Evolutionary conservation across 2,888 invertebrate species (phyloP), one percentile per base, ranked within the genome.

Genomic region (Rhingia rostrata): DNA sequence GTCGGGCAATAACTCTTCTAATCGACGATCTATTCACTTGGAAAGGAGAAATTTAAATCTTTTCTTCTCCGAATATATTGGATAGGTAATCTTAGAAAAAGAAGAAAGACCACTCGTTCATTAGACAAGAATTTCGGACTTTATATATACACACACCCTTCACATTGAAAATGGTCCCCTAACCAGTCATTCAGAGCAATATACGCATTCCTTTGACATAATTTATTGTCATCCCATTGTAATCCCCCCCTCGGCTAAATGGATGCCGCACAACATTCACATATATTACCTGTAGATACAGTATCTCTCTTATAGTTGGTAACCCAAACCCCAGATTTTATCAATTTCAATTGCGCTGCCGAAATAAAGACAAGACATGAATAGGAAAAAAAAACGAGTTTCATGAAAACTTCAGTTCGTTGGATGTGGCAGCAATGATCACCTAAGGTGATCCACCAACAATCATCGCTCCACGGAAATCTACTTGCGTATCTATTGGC

Each of bases 401-500:
- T 60, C 41, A 47, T 22, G 37, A 10, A 51, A 77, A 22, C 43
- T 14, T 41, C n/a, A 35, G 47, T 14, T 60, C 22, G 41, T 58
- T 51, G 30, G 9, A 39, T 33, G 33, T 54, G 63, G 12, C 56
- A 37, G 69, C 58, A 47, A 69, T 70, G 61, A 80, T 67, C 75
- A 70, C 58, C 58, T 58, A n/a, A 58, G 70, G 53, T 69, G 58
- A 69, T 70, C 69, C 51, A 70, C 32, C 75, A 58, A 58, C 51
- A 58, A 63, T 51, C 61, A 77, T 70, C 60, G 66, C 58, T 64
- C 32, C 75, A 70, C 51, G 43, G 37, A 64, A 66, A 66, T 70
- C 77, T 60, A 54, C 56, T 22, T 37, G 56, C 37, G 4, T 41
- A 77, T 66, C 77, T 70, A 73, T 79, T 78, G 72, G 73, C 83